Evolutionary conservation across 2,888 invertebrate genomes (phyloP), one percentile per base, ranked within the genome.

Genomic region (Charanyca ferruginea): DNA sequence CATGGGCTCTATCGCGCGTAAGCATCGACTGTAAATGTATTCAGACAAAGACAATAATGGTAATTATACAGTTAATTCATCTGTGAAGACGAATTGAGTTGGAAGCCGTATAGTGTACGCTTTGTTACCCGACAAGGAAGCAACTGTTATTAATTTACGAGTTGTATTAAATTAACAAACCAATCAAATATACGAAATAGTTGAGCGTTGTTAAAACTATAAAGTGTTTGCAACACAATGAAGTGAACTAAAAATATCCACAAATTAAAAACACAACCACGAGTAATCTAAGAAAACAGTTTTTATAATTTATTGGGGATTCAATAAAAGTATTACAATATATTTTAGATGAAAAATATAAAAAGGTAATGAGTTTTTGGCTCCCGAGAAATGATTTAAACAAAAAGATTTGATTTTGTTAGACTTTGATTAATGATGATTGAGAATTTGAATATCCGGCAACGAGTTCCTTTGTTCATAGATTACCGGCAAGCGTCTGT

Each of bases 371-470:
- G n/a, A 69, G 48, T 55, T 38, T 45, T 38, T 47, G 53, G 49
- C 22, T 80, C 32, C 51, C 25, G 25, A 69, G 57, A 77, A 68
- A 74, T 63, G 23, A 66, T 72, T 70, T 45, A 59, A 69, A 64
- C 59, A 71, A 64, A 73, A 74, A 66, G 59, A 72, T 78, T 74
- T 73, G 73, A 80, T 81, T 76, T 80, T 78, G 60, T 69, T 57
- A 61, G 69, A 71, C 76, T 60, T 71, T 78, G 80, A 81, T 81
- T 81, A 76, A 81, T 81, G 72, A 71, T 71, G 74, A 77, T 71
- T 72, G 68, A 74, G 73, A 78, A 77, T 80, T 80, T 77, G 62
- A 79, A 83, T 77, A 78, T 83, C 60, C 63, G n/a, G 32, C 18
- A 66, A 69, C 53, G 70, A 67, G 66, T 68, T 72, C 70, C 67